A percentile compares a stretch with the other conserved stretches of the same genome.
phyloP scores from a whole-genome alignment of 2,113 vertebrate species.

The Telmatochromis sp. region DNA sequence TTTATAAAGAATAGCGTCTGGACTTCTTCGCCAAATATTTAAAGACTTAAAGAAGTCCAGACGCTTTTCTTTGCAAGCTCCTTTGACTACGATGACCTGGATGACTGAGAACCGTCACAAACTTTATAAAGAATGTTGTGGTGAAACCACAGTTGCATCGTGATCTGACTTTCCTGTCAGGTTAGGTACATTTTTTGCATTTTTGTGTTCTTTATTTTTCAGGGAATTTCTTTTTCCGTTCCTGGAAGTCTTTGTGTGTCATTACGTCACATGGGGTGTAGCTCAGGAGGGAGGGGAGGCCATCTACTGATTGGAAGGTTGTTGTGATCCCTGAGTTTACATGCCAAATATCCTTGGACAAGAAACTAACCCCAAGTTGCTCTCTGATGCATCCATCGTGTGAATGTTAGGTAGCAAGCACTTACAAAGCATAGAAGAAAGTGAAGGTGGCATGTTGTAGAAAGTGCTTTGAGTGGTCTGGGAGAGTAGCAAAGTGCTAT shows the following conservation, averaged over 20 bases:
- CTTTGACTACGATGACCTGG: too few relatives aligned
- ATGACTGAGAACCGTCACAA: too few relatives aligned
- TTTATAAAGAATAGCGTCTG: neutral
- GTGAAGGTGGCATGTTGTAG: neutral
- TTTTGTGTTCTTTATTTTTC: neutral
- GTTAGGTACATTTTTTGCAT: neutral
- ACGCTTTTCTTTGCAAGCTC: too few relatives aligned
- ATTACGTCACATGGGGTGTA: accelerated
- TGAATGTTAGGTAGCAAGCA: neutral
- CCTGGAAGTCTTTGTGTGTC: neutral
- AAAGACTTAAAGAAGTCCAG: too few relatives aligned
- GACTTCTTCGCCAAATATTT: too few relatives aligned
- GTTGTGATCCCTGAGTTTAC: neutral
- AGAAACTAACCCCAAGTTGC: neutral
- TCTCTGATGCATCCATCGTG: neutral
- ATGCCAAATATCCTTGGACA: neutral
- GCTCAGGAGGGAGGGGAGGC: neutral
- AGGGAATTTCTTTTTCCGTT: neutral
- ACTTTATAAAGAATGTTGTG: neutral
- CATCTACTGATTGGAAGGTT: neutral
- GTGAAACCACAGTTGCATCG: neutral
- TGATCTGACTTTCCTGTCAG: neutral
- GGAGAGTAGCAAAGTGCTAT: neutral
- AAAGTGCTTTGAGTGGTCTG: neutral
- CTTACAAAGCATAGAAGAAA: neutral